These are phyloP conservation scores for Parus major DNA, from an alignment of 2,113 vertebrate species.

Conservation along the genomic window DNA sequence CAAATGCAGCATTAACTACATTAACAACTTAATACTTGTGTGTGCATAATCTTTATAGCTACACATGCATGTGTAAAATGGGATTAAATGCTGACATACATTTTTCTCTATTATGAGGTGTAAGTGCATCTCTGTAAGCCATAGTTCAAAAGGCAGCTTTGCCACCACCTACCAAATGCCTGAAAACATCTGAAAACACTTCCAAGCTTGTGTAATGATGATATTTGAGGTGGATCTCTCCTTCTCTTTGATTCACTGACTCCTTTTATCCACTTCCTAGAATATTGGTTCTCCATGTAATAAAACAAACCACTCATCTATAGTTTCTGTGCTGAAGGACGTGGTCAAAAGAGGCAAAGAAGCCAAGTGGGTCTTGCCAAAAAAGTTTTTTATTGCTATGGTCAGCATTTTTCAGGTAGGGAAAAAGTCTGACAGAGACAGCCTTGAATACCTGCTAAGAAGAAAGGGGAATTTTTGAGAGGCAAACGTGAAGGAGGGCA, in stretches of 20 bases:
- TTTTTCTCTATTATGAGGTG: fast-evolving
- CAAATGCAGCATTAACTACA: background rate
- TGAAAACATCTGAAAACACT: background rate
- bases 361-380: background rate
- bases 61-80: background rate
- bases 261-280: background rate
- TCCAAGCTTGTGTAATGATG: background rate
- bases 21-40: background rate
- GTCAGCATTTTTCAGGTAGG: background rate
- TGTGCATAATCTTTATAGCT: background rate
- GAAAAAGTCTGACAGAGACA: background rate
- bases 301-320: background rate
- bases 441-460: background rate
- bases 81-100: background rate
- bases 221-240: background rate
- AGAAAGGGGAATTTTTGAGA: background rate
- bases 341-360: background rate
- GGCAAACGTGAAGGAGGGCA: background rate
- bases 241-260: background rate
- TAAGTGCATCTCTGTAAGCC: background rate
- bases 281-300: background rate
- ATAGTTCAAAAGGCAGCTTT: background rate
- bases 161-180: background rate
- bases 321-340: background rate
- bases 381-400: background rate